Evolutionary conservation across 2,113 vertebrate species (phyloP).

Genomic region (Platysternon megacephalum): DNA sequence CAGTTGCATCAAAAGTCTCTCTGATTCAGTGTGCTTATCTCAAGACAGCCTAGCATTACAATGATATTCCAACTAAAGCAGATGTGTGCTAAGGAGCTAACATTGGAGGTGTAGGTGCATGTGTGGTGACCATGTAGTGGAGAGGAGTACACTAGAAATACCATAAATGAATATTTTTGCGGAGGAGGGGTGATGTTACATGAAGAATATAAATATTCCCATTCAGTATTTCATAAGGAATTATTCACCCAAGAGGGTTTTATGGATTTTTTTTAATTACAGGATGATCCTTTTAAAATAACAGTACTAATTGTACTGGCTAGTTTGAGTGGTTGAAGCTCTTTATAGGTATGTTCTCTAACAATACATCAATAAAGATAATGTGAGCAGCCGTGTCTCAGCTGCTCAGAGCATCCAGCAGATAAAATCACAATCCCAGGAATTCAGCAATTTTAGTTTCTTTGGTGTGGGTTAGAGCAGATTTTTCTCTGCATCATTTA

Average conservation of each 20-base stretch:
- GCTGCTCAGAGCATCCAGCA: not conserved
- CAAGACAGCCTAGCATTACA: not conserved
- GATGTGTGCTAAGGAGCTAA: not conserved
- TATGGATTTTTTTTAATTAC: not conserved
- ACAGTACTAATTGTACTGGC: accelerated
- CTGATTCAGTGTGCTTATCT: not conserved
- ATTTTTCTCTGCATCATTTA: slow-evolving; percentile 2
- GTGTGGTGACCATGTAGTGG: not conserved
- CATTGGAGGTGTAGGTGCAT: not conserved
- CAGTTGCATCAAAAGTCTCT: not conserved
- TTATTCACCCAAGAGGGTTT: not conserved
- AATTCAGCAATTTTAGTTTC: not conserved
- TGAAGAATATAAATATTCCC: not conserved
- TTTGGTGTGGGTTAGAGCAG: not conserved
- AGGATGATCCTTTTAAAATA: not conserved
- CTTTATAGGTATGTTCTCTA: not conserved
- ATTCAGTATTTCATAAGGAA: not conserved
- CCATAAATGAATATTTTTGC: not conserved
- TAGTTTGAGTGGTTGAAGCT: not conserved
- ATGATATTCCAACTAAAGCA: not conserved
- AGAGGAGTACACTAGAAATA: not conserved
- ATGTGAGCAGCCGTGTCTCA: not conserved
- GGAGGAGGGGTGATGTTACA: too few species aligned
- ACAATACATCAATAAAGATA: not conserved
- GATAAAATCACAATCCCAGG: not conserved